Base-by-base conservation (phyloP, 2,888 invertebrate genomes). In the Lydus trimaculatus region DNA sequence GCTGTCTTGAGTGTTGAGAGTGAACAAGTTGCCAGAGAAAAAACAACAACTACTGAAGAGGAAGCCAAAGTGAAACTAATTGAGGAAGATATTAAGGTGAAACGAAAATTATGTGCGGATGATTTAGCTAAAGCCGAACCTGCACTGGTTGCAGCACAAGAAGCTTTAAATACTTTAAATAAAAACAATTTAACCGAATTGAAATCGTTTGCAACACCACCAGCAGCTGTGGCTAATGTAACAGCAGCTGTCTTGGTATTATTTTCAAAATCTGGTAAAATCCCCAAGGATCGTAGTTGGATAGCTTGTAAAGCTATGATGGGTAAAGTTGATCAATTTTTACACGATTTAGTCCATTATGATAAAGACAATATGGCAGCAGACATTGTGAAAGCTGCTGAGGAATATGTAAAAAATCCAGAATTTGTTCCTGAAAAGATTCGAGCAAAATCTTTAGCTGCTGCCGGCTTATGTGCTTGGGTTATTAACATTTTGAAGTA, bases 351-450 rank as follows among this genome's bases (percentile, higher is more conserved):
- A 56, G 90, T 94, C 20, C 92, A 93, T 82, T 97, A 97, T 79
- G 95, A 98, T 82, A 98, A 98, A 81, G 97, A 97, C 83, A 95
- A 97, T 81, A 97, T 98, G 82, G 93, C 92, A 77, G 92, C 95
- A 0, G 94, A 95, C 74, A 89, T 96, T 61, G 91, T 96, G 4
- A 96, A 95, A 86, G 96, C 94, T 9, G 87, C 88, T 1, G 84
- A 86, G 69, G 89, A 89, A 20, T 91, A 91, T 81, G 85, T 89
- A 17, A 89, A 88, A 76, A 88, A 92, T 81, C 90, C 91, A 13
- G 96, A 96, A 75, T 98, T 98, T 83, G 91, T 91, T 75, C 91
- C 95, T 0, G 94, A 94, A 48, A 91, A 93, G 74, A 94, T 98
- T 79, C 84, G 90, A 75, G 88, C 91, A 0, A 98, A 98, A 85